A percentile compares a stretch with the other conserved stretches of the same genome.
Conservation (phyloP, 2,113 vertebrate genomes). For the Pristiophorus japonicus region DNA sequence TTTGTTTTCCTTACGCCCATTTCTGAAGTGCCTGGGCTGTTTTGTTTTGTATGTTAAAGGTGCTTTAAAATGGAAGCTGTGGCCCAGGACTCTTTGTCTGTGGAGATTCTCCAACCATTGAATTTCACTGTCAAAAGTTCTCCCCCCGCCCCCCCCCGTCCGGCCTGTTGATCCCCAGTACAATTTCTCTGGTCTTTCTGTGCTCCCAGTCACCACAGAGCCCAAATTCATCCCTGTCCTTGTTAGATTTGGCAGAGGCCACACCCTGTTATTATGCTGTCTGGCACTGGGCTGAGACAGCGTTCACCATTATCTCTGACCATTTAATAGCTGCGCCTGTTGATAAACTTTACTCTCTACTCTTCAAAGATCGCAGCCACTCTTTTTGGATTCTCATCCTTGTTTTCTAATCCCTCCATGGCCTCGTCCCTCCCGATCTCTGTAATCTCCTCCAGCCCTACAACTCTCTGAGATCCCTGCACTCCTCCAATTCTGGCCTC, state of each 20-base stretch:
- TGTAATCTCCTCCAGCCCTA: too few relatives aligned
- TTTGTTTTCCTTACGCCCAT: background rate
- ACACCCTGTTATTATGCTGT: background rate
- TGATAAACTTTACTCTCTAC: background rate
- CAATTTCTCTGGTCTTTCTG: background rate
- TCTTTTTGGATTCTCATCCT: too few relatives aligned
- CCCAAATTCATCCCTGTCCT: background rate
- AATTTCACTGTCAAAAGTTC: background rate
- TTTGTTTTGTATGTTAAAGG: background rate
- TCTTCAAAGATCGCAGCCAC: too few relatives aligned
- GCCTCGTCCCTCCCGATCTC: too few relatives aligned
- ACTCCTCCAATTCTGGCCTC: too few relatives aligned
- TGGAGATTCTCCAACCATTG: background rate
- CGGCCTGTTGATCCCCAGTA: background rate
- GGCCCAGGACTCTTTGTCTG: background rate
- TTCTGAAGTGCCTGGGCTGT: background rate
- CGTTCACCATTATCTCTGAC: background rate
- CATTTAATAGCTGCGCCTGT: background rate
- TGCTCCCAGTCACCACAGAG: background rate
- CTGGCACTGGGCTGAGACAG: background rate
- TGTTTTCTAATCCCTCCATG: too few relatives aligned
- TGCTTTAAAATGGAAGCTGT: background rate
- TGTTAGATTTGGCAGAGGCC: background rate
- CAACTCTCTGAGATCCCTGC: too few relatives aligned
- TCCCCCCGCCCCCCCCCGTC: background rate